These are phyloP conservation scores for Watsonalla binaria DNA, from an alignment of 2,888 invertebrate species.

Conservation along the genomic window DNA sequence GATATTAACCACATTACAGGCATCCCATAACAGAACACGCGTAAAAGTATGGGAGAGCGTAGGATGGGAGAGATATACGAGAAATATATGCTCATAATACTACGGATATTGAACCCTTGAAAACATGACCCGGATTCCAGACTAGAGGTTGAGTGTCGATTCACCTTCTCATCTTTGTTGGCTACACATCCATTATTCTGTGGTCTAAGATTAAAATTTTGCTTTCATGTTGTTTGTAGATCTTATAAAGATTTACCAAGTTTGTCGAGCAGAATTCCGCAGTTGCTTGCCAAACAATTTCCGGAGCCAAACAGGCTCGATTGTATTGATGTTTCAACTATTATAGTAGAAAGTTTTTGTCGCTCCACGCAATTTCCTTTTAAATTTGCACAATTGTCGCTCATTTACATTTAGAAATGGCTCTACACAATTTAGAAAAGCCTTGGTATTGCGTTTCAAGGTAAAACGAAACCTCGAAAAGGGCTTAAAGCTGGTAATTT, in stretches of 20 bases:
- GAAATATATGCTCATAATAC: background rate
- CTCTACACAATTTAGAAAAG: background rate
- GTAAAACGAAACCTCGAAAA: too few relatives aligned
- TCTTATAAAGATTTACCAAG: too few relatives aligned
- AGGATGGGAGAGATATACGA: background rate
- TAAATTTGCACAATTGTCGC: constrained; percentile 11
- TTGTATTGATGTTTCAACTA: constrained; percentile 7
- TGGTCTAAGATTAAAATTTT: background rate
- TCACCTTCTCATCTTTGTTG: background rate
- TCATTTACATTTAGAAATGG: constrained; percentile 10
- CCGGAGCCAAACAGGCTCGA: background rate
- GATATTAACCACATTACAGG: too few relatives aligned
- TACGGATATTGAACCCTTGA: background rate
- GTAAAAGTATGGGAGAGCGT: background rate
- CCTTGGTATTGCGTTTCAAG: too few relatives aligned
- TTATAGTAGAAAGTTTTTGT: constrained; percentile 14
- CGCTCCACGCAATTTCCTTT: constrained; percentile 16
- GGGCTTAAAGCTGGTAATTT: too few relatives aligned
- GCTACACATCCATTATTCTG: background rate
- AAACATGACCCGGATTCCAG: background rate
- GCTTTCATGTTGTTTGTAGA: too few relatives aligned
- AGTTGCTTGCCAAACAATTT: background rate
- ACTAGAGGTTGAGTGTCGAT: background rate
- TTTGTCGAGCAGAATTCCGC: background rate
- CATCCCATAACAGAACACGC: too few relatives aligned